phyloP scores from a whole-genome alignment of 1,140 invertebrate species.

The Olivierus martensii region DNA sequence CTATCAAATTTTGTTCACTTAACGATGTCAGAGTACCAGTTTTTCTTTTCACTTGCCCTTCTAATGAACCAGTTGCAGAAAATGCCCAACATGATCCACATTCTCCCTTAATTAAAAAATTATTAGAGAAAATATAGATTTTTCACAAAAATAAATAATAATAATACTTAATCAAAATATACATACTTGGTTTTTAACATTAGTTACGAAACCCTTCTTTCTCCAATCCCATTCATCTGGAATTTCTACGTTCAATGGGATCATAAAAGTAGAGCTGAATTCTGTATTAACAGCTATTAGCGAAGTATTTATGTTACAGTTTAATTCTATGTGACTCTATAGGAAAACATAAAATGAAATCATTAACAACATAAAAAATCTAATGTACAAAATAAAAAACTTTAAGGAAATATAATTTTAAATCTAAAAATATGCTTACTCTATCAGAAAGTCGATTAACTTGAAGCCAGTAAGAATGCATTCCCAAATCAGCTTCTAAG shows the following conservation, averaged over 20 bases:
- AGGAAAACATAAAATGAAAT: too few species aligned
- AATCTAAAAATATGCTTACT: constrained; percentile 29
- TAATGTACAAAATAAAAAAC: too few species aligned
- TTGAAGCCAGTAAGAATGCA: constrained; percentile 46
- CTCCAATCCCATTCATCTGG: constrained; percentile 76
- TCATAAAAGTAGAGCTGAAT: constrained; percentile 41
- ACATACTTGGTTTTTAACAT: constrained; percentile 71
- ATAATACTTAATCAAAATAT: not conserved
- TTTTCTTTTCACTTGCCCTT: constrained; percentile 19
- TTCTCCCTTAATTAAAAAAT: constrained; percentile 15
- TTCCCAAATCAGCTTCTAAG: constrained; percentile 40
- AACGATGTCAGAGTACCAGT: constrained; percentile 20
- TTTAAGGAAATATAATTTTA: too few species aligned
- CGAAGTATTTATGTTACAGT: too few species aligned
- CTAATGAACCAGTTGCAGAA: constrained; percentile 39
- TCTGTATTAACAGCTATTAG: too few species aligned
- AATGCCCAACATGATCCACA: constrained; percentile 88
- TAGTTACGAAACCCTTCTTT: constrained; percentile 51
- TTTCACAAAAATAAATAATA: not conserved
- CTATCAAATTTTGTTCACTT: constrained; percentile 23
- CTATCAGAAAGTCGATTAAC: constrained; percentile 72
- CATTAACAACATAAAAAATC: too few species aligned
- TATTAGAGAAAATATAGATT: not conserved
- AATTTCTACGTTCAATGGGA: constrained; percentile 53
- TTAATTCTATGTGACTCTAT: too few species aligned